phyloP scores from a whole-genome alignment of 2,888 invertebrate genomes.

The Esperia sulphurella region DNA sequence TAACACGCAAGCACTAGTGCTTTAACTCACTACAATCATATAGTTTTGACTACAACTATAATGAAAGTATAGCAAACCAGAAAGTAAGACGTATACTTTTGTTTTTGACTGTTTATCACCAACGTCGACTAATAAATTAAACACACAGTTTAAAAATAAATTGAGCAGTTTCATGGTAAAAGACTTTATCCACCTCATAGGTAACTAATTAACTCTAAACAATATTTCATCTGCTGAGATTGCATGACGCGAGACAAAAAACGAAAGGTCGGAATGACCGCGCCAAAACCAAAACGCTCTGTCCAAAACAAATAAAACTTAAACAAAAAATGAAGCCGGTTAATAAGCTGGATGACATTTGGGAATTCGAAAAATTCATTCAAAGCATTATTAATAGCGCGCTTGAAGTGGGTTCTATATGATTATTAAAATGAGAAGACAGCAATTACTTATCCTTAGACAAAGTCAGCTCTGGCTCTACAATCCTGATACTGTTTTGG shows the following conservation, averaged over 20 bases:
- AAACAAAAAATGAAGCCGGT: conserved; percentile 75
- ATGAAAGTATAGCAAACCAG: too few relatives aligned
- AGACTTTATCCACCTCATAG: conserved; percentile 42
- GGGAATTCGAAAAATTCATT: conserved; percentile 75
- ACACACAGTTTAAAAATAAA: neutral
- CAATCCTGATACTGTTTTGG: too few relatives aligned
- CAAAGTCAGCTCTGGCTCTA: conserved; percentile 30
- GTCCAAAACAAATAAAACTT: conserved; percentile 72
- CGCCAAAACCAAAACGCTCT: conserved; percentile 74
- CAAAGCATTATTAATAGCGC: conserved; percentile 73
- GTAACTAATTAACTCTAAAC: conserved; percentile 75
- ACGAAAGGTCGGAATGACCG: conserved; percentile 71
- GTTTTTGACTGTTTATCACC: too few relatives aligned
- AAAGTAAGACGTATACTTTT: too few relatives aligned
- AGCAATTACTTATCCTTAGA: conserved; percentile 57
- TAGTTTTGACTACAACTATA: too few relatives aligned
- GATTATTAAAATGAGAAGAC: conserved; percentile 67
- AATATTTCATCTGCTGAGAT: conserved; percentile 71
- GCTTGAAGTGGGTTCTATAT: conserved; percentile 57
- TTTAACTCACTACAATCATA: too few relatives aligned
- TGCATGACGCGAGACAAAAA: conserved; percentile 72
- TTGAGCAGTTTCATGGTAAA: neutral
- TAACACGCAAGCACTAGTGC: too few relatives aligned
- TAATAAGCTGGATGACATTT: conserved; percentile 79
- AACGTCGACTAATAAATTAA: neutral